Evolutionary conservation across 2,797 vertebrate genomes (phyloP).

Genomic region (Ceryle rudis): DNA sequence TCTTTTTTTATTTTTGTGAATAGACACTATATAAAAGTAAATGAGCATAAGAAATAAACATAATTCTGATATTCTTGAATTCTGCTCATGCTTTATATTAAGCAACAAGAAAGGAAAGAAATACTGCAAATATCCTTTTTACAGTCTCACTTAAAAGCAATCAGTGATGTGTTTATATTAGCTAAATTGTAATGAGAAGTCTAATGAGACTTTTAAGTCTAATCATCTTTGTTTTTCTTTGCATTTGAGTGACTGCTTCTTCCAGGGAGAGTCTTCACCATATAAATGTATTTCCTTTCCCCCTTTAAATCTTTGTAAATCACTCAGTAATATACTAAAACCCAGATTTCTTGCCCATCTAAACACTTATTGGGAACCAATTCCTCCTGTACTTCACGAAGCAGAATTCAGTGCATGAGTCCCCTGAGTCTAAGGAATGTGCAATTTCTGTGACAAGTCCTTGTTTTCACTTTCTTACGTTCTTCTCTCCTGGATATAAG

Average conservation of each 20-base stretch:
- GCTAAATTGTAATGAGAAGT: slow-evolving; percentile 62
- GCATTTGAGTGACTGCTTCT: slow-evolving; percentile 10
- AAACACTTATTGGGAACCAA: background rate
- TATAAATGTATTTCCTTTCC: background rate
- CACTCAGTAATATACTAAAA: background rate
- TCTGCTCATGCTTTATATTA: slow-evolving; percentile 47
- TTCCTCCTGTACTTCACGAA: background rate
- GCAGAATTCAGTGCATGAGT: background rate
- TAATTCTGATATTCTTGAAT: slow-evolving; percentile 31
- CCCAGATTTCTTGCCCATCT: background rate
- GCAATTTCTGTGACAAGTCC: background rate
- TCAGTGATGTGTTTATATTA: slow-evolving; percentile 61
- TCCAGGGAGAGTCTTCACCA: background rate
- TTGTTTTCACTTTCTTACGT: background rate
- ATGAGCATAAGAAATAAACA: slow-evolving; percentile 9
- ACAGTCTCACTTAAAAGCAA: slow-evolving; percentile 48
- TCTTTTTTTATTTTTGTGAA: slow-evolving; percentile 21
- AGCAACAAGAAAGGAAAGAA: background rate
- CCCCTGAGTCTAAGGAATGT: background rate
- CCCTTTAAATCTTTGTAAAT: background rate
- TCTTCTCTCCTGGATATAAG: background rate
- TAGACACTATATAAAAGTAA: slow-evolving; percentile 47
- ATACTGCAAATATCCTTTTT: slow-evolving; percentile 32
- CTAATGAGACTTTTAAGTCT: slow-evolving; percentile 66
- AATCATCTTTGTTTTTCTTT: slow-evolving; percentile 43